These are phyloP conservation scores for Akabosia matsudoensis DNA, from an alignment of 1,140 invertebrate species.

Conservation along the genomic window DNA sequence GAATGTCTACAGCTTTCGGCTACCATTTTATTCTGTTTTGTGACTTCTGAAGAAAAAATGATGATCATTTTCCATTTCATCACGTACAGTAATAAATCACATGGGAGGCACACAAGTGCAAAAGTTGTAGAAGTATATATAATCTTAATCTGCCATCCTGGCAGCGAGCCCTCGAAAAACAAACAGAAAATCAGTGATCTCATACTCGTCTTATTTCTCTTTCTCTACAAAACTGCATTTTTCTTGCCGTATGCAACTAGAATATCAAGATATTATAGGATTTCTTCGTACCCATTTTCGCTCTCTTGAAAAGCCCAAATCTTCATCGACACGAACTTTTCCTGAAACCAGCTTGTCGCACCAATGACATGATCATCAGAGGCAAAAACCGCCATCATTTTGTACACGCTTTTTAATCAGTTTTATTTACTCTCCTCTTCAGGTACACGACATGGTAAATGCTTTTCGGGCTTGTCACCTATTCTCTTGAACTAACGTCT, in stretches of 20 bases:
- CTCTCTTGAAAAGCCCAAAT: neutral
- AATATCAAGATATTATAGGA: neutral
- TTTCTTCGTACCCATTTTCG: neutral
- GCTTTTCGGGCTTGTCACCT: neutral
- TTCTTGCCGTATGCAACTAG: neutral
- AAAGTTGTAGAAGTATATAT: neutral
- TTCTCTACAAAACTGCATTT: no score
- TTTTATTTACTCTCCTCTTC: neutral
- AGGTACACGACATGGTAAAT: neutral
- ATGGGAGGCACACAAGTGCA: slow-evolving; percentile 14
- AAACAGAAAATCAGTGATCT: slow-evolving; percentile 6
- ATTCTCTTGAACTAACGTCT: neutral
- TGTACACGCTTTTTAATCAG: slow-evolving; percentile 12
- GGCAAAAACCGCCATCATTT: neutral
- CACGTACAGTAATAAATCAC: slow-evolving; percentile 22
- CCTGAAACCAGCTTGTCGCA: slow-evolving; percentile 1
- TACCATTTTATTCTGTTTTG: neutral
- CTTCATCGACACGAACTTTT: neutral
- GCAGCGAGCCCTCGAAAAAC: neutral
- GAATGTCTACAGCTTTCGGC: neutral
- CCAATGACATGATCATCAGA: neutral
- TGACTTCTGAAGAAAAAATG: neutral
- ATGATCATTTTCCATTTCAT: slow-evolving; percentile 21
- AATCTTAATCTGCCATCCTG: neutral
- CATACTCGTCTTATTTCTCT: neutral